Evolutionary conservation across 2,797 vertebrate genomes (phyloP).

Genomic region (Neosilurus mollespiculum): DNA sequence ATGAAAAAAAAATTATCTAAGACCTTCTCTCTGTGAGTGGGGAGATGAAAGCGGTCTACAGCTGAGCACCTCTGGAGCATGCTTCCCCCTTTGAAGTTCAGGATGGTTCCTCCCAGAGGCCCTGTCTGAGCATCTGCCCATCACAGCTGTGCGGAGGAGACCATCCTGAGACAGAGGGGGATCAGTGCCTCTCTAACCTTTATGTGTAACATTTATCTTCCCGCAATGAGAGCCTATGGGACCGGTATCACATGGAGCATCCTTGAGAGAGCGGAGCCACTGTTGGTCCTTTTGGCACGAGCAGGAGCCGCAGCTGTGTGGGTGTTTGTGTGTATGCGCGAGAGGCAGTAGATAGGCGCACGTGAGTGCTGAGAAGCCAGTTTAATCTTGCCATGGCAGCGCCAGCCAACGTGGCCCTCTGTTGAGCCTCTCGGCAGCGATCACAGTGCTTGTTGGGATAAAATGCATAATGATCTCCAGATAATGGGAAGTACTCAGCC

Average conservation of each 20-base stretch:
- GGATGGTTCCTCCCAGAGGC: slow-evolving; percentile 47
- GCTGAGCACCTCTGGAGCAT: slow-evolving; percentile 27
- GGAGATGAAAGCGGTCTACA: slow-evolving; percentile 42
- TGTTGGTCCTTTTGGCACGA: slow-evolving; percentile 28
- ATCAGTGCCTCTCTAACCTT: slow-evolving; percentile 49
- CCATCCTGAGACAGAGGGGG: slow-evolving; percentile 56
- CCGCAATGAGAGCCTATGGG: slow-evolving; percentile 25
- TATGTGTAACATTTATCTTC: slow-evolving; percentile 40
- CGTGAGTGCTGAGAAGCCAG: slow-evolving; percentile 57
- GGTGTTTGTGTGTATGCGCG: slow-evolving; percentile 9
- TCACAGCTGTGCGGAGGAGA: slow-evolving; percentile 70
- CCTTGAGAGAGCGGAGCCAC: slow-evolving; percentile 11
- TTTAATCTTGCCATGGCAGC: slow-evolving; percentile 64
- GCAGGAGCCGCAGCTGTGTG: slow-evolving; percentile 32
- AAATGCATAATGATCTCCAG: slow-evolving; percentile 67
- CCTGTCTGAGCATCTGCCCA: slow-evolving; percentile 68
- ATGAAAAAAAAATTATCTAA: background rate
- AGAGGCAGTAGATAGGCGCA: slow-evolving; percentile 8
- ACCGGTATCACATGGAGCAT: slow-evolving; percentile 30
- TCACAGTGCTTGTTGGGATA: slow-evolving; percentile 67
- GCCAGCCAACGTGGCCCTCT: slow-evolving; percentile 56
- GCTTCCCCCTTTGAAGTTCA: slow-evolving; percentile 41
- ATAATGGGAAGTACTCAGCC: slow-evolving; percentile 69
- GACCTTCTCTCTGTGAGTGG: background rate
- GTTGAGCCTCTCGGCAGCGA: slow-evolving; percentile 50